phyloP scores from a whole-genome alignment of 2,888 invertebrate species.

The Polietes domitor region DNA sequence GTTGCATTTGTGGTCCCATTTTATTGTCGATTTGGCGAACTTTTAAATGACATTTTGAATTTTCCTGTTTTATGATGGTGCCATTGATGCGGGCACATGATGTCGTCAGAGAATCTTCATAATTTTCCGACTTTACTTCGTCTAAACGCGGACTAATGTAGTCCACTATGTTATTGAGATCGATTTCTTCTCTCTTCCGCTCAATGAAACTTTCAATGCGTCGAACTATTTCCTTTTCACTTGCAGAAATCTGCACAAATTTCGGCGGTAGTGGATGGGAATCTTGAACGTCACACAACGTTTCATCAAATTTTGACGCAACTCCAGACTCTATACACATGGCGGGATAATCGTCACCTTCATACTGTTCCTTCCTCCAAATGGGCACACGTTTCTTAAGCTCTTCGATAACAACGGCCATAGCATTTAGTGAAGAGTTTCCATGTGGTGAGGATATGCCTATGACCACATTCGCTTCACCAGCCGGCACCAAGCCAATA shows the following conservation, averaged over 20 bases:
- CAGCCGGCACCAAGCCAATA: conserved; percentile 90
- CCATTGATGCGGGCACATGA: conserved; percentile 91
- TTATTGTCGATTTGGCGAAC: conserved; percentile 87
- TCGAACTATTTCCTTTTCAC: conserved; percentile 84
- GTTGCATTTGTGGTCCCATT: conserved; percentile 85
- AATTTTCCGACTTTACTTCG: conserved; percentile 25
- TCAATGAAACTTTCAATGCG: conserved; percentile 89
- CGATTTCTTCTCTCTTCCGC: conserved; percentile 88
- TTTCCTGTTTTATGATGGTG: conserved; percentile 86
- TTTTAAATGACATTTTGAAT: conserved; percentile 91
- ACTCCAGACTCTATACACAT: neutral
- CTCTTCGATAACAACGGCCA: conserved; percentile 90
- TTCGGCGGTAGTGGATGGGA: conserved; percentile 31
- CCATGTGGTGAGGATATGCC: conserved; percentile 93
- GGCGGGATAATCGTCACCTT: conserved; percentile 81
- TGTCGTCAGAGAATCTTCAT: conserved; percentile 69
- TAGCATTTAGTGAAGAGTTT: conserved; percentile 87
- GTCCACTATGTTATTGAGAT: conserved; percentile 88
- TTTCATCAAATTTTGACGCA: conserved; percentile 30
- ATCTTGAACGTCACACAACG: conserved; percentile 54
- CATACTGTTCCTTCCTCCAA: conserved; percentile 97
- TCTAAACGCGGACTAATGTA: conserved; percentile 74
- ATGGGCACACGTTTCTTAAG: conserved; percentile 94
- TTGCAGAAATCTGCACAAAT: conserved; percentile 87
- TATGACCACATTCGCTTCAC: conserved; percentile 94